phyloP scores from a whole-genome alignment of 2,888 invertebrate species.

The Stramonita haemastoma region DNA sequence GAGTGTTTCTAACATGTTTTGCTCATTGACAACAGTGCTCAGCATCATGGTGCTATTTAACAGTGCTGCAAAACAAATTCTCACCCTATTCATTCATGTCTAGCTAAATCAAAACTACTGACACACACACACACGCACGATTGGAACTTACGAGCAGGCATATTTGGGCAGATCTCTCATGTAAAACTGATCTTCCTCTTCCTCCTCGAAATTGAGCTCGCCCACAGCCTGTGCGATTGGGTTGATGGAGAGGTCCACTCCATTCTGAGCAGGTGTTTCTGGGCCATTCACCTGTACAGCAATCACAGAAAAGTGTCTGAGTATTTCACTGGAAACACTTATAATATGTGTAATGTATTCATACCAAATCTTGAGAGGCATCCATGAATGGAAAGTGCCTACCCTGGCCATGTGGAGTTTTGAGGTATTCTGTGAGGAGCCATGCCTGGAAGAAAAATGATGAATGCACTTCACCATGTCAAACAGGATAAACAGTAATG shows the following conservation, averaged over 20 bases:
- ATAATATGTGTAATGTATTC: too few species aligned
- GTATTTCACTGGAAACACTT: too few species aligned
- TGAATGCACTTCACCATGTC: too few species aligned
- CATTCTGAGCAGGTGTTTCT: constrained; percentile 76
- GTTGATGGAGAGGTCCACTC: constrained; percentile 82
- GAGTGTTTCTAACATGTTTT: neutral
- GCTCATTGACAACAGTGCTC: too few species aligned
- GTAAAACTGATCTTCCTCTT: constrained; percentile 93
- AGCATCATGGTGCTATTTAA: too few species aligned
- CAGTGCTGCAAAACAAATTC: too few species aligned
- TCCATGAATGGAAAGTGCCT: too few species aligned
- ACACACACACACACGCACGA: neutral
- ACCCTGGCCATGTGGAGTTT: too few species aligned
- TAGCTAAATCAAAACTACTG: neutral
- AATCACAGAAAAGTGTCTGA: neutral
- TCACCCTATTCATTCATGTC: neutral
- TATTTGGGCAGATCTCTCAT: constrained; percentile 92
- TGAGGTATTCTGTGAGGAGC: too few species aligned
- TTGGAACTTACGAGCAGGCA: constrained; percentile 85
- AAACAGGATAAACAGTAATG: too few species aligned
- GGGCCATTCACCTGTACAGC: constrained; percentile 83
- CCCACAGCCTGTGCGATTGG: constrained; percentile 78
- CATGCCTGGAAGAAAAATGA: too few species aligned
- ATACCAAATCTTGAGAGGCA: too few species aligned
- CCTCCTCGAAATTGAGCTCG: constrained; percentile 95